Conservation (phyloP, 1,140 invertebrate species). For the Euwallacea similis region DNA sequence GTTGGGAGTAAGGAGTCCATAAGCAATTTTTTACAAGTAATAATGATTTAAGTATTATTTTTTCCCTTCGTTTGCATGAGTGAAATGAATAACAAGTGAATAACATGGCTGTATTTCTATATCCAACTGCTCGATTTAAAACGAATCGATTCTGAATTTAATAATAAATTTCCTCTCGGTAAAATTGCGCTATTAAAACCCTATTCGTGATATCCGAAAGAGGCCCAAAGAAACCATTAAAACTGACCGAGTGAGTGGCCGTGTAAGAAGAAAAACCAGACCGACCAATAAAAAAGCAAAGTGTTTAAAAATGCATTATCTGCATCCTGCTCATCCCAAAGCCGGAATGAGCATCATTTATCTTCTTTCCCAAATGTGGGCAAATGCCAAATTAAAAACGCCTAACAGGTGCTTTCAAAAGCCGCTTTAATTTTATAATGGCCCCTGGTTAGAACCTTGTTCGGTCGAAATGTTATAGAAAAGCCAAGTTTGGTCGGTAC, state of each 20-base stretch:
- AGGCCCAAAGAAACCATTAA: slow-evolving; percentile 26
- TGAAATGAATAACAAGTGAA: no score
- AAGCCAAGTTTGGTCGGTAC: no score
- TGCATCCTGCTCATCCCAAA: slow-evolving; percentile 34
- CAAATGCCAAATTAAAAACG: slow-evolving; percentile 34
- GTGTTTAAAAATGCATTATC: slow-evolving; percentile 37
- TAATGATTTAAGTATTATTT: no score
- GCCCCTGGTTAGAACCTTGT: slow-evolving; percentile 10
- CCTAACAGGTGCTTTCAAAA: slow-evolving; percentile 33
- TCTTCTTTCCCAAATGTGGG: slow-evolving; percentile 35
- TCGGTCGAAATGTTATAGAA: not conserved
- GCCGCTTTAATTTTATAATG: slow-evolving; percentile 30
- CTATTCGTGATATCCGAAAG: slow-evolving; percentile 8
- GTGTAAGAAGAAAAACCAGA: slow-evolving; percentile 15
- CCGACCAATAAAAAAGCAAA: slow-evolving; percentile 26
- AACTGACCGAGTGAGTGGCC: slow-evolving; percentile 29
- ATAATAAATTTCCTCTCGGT: not conserved
- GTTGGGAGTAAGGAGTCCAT: no score
- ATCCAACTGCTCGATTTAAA: not conserved
- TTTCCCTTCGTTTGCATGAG: no score
- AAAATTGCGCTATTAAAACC: slow-evolving; percentile 22
- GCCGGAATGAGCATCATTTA: slow-evolving; percentile 30
- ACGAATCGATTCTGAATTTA: slow-evolving; percentile 3
- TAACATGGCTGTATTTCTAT: no score
- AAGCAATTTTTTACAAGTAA: no score